These are phyloP conservation scores for Cyrtonyx montezumae DNA, from an alignment of 2,113 vertebrate species.

Conservation along the genomic window DNA sequence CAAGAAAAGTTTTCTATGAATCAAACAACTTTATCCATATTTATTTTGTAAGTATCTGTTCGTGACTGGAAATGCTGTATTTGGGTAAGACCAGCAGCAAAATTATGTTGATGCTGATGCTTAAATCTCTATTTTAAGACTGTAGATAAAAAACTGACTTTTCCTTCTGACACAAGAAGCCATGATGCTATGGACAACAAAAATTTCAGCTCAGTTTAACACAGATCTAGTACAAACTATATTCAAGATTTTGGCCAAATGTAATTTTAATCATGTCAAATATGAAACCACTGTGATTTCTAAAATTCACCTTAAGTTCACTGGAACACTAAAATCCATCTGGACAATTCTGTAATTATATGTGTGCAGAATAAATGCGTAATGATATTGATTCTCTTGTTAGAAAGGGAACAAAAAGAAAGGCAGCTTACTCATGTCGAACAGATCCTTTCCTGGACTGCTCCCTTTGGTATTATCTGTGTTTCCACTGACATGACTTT, in stretches of 20 bases:
- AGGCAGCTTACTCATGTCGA: slow-evolving; percentile 95
- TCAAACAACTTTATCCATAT: neutral
- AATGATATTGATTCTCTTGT: neutral
- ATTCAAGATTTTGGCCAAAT: neutral
- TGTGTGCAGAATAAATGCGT: neutral
- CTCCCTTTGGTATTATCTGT: slow-evolving; percentile 78
- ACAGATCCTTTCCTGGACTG: slow-evolving; percentile 91
- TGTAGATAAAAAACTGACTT: neutral
- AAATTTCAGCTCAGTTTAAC: neutral
- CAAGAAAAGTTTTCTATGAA: neutral
- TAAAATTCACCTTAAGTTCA: neutral
- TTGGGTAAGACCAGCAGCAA: neutral
- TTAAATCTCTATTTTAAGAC: neutral
- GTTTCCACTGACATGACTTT: slow-evolving; percentile 69
- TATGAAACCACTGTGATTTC: neutral
- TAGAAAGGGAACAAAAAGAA: neutral
- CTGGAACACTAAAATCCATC: neutral
- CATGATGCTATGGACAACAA: neutral
- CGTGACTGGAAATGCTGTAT: neutral
- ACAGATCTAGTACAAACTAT: neutral
- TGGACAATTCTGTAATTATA: neutral
- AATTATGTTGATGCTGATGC: neutral
- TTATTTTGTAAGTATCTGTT: neutral
- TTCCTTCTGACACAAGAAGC: neutral
- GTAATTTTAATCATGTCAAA: neutral